A percentile compares a stretch with the other conserved stretches of the same genome.
These are phyloP conservation scores for Wiebesia pumilae DNA, from an alignment of 1,140 invertebrate species.

Conservation along the genomic window DNA sequence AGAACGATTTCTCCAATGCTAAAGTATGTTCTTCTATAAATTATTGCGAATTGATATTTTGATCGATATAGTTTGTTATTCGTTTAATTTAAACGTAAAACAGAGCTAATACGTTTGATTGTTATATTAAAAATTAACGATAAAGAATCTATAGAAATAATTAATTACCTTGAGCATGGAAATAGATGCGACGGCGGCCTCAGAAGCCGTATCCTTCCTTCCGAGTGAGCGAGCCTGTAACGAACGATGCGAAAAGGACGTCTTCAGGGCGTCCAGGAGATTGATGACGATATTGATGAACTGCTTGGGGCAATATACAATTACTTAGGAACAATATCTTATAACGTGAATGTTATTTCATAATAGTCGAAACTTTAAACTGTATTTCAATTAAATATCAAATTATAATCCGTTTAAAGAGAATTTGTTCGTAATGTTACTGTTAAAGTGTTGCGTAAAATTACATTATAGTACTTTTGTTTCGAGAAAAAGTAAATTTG, in stretches of 20 bases:
- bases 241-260: conserved; percentile 92
- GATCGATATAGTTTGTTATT: too few species aligned
- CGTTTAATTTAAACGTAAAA: too few species aligned
- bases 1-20: too few species aligned
- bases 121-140: too few species aligned
- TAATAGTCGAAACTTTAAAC: not conserved
- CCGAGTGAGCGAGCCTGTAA: conserved; percentile 87
- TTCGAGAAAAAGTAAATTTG: not conserved
- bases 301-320: conserved; percentile 73
- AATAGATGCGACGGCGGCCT: conserved; percentile 89
- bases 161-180: conserved; percentile 85
- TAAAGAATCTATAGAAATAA: not conserved
- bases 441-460: not conserved
- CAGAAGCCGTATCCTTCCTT: conserved; percentile 88
- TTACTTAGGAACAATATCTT: conserved; percentile 48
- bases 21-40: too few species aligned
- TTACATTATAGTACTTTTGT: not conserved
- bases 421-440: not conserved
- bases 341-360: not conserved
- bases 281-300: conserved; percentile 94
- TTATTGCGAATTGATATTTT: too few species aligned
- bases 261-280: conserved; percentile 90
- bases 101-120: too few species aligned
- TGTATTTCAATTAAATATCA: not conserved
- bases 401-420: not conserved